These are phyloP conservation scores for Nymphalis urticae DNA, from an alignment of 2,888 invertebrate species.

Conservation along the genomic window DNA sequence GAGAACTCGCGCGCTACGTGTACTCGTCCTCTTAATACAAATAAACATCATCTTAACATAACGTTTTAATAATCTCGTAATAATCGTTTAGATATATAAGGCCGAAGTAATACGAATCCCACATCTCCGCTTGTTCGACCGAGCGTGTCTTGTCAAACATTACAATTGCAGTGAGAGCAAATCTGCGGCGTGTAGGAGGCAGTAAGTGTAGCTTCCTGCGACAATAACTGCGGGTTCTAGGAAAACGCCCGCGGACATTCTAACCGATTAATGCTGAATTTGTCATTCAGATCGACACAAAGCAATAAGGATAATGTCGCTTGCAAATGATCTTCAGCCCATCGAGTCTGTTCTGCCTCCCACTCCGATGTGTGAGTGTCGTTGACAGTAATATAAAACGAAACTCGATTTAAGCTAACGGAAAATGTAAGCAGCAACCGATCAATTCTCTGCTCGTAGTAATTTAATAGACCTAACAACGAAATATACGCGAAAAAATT, in stretches of 20 bases:
- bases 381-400: too few relatives aligned
- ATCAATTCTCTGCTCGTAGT: background rate
- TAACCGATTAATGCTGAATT: conserved; percentile 8
- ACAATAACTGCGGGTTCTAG: conserved; percentile 18
- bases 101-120: too few relatives aligned
- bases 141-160: conserved; percentile 21
- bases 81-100: too few relatives aligned
- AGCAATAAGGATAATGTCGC: conserved; percentile 7
- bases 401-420: background rate
- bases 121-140: background rate
- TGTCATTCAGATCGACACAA: conserved; percentile 16
- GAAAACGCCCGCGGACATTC: conserved; percentile 24
- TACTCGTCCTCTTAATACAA: too few relatives aligned
- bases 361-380: too few relatives aligned
- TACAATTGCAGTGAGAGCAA: conserved; percentile 20
- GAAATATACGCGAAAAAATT: conserved; percentile 7
- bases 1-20: too few relatives aligned
- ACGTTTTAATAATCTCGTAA: too few relatives aligned
- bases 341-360: too few relatives aligned
- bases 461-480: conserved; percentile 10
- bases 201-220: conserved; percentile 33
- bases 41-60: too few relatives aligned
- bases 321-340: too few relatives aligned
- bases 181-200: conserved; percentile 31
- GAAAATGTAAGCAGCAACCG: background rate